Percentiles rank a stretch among this genome's conserved stretches.
Evolutionary conservation across 1,140 invertebrate genomes (phyloP).

Genomic region (Panulirus ornatus): DNA sequence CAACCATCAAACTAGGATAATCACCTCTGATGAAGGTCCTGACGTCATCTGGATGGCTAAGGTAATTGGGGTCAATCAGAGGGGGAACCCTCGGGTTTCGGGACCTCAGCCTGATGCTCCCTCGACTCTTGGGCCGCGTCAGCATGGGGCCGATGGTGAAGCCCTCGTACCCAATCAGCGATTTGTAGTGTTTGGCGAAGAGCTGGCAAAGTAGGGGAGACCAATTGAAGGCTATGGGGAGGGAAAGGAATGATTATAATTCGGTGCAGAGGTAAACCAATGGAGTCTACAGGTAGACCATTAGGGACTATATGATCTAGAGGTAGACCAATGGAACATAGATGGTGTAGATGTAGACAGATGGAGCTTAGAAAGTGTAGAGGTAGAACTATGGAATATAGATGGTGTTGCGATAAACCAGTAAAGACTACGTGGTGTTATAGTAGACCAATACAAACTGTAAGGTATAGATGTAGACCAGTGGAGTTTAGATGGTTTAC

Average conservation of each 20-base stretch:
- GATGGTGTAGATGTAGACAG: background rate
- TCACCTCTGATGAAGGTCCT: constrained; percentile 85
- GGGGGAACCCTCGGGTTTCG: constrained; percentile 89
- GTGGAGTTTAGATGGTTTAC: too few relatives aligned
- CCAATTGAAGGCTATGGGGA: background rate
- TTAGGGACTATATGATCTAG: background rate
- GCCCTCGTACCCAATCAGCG: constrained; percentile 70
- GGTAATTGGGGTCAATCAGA: constrained; percentile 90
- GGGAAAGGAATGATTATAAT: background rate
- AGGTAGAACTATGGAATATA: too few relatives aligned
- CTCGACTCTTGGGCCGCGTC: constrained; percentile 78
- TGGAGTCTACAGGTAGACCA: background rate
- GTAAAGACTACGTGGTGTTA: too few relatives aligned
- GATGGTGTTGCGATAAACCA: too few relatives aligned
- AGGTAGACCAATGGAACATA: background rate
- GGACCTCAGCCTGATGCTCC: constrained; percentile 83
- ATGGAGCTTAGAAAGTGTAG: too few relatives aligned
- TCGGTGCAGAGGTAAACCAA: background rate
- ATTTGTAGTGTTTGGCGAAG: constrained; percentile 60
- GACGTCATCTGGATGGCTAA: constrained; percentile 87
- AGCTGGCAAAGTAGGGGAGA: constrained; percentile 33
- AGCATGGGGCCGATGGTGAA: constrained; percentile 76
- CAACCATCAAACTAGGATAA: background rate
- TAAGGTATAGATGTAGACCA: too few relatives aligned
- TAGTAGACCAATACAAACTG: too few relatives aligned